Evolutionary conservation across 2,888 invertebrate species (phyloP).

Genomic region (Mystacides longicornis): DNA sequence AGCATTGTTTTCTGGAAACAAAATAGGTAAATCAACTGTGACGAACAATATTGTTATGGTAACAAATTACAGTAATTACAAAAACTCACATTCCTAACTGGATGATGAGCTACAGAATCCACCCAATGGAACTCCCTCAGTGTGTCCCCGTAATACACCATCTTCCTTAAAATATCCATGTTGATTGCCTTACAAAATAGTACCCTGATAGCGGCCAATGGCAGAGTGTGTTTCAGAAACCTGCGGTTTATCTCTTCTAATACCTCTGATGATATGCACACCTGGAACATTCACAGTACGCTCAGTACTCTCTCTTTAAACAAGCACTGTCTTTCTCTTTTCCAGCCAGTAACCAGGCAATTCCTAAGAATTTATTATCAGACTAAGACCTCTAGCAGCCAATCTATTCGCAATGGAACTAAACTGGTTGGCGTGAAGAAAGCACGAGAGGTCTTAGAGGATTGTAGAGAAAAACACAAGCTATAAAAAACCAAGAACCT

Average conservation of each 20-base stretch:
- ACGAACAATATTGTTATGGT: background rate
- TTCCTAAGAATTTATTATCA: too few relatives aligned
- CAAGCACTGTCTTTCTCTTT: too few relatives aligned
- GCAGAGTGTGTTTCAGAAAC: slow-evolving; percentile 35
- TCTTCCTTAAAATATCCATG: slow-evolving; percentile 23
- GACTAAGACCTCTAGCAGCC: too few relatives aligned
- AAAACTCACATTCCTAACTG: background rate
- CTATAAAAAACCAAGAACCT: too few relatives aligned
- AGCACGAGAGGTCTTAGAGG: too few relatives aligned
- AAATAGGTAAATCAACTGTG: background rate
- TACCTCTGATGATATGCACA: slow-evolving; percentile 33
- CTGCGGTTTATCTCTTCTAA: slow-evolving; percentile 36
- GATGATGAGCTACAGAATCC: slow-evolving; percentile 16
- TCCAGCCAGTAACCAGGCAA: too few relatives aligned
- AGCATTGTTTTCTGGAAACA: background rate
- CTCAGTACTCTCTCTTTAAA: too few relatives aligned
- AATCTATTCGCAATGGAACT: too few relatives aligned
- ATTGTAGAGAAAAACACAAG: too few relatives aligned
- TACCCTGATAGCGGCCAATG: slow-evolving; percentile 38
- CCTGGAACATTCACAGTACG: too few relatives aligned
- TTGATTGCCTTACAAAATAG: slow-evolving; percentile 38
- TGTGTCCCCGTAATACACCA: slow-evolving; percentile 17
- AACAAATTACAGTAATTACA: background rate
- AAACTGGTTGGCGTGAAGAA: too few relatives aligned
- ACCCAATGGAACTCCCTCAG: slow-evolving; percentile 23